Percentiles rank a stretch among this genome's conserved stretches.
These are phyloP conservation scores for Mixornis gularis DNA, from an alignment of 2,113 vertebrate genomes.

Conservation along the genomic window DNA sequence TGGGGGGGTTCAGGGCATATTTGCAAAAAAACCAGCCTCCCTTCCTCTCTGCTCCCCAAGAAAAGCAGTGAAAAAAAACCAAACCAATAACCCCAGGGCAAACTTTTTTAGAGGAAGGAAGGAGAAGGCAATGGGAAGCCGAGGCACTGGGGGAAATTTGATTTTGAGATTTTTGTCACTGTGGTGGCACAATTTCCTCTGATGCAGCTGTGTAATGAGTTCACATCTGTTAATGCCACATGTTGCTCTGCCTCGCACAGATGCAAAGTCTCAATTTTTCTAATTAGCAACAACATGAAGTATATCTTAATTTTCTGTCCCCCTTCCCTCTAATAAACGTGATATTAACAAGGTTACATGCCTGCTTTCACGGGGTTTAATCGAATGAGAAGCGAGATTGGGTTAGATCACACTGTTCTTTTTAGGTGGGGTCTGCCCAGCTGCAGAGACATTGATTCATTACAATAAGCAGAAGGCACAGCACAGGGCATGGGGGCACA, in stretches of 20 bases:
- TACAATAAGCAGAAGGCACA: neutral
- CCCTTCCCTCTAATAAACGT: slow-evolving; percentile 78
- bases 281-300: slow-evolving; percentile 81
- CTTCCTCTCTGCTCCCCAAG: neutral
- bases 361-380: slow-evolving; percentile 72
- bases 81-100: neutral
- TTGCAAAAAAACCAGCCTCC: neutral
- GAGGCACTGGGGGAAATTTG: slow-evolving; percentile 34
- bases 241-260: slow-evolving; percentile 77
- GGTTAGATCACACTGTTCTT: slow-evolving; percentile 60
- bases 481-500: neutral
- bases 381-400: slow-evolving; percentile 72
- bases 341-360: slow-evolving; percentile 81
- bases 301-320: slow-evolving; percentile 82
- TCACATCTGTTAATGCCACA: slow-evolving; percentile 81
- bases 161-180: slow-evolving; percentile 60
- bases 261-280: slow-evolving; percentile 84
- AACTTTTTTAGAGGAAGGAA: neutral
- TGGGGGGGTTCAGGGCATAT: neutral
- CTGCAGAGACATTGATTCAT: neutral
- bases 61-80: neutral
- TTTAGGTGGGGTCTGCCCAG: slow-evolving; percentile 50
- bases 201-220: slow-evolving; percentile 80
- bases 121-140: neutral
- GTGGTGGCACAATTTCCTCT: slow-evolving; percentile 50